Base-by-base conservation (phyloP, 2,888 invertebrate genomes). In the Dynastes tityus region DNA sequence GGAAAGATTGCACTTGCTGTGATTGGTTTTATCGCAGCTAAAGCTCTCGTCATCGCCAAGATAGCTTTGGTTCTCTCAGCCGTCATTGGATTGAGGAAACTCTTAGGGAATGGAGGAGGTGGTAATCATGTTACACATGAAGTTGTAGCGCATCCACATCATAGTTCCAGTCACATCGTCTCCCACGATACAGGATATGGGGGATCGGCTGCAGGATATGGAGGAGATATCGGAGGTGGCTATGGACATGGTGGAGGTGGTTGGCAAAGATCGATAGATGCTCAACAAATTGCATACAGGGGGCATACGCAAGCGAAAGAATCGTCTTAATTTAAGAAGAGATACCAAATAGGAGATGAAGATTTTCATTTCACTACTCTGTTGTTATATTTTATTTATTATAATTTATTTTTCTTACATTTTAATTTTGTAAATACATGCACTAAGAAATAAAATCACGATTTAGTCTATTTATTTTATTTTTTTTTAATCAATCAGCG, bases 51-150 rank as follows among this genome's bases (percentile, higher is more conserved):
- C 83, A 94, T 96, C 70, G 95, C 95, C 81, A 96, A 96, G 86
- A 89, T 96, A 82, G 96, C 96, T 0, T 88, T 96, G 76, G 95
- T 96, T 0, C 89, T 96, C 67, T 95, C 96, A 79, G 95, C 94
- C 82, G 95, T 96, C 84, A 95, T 96, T 83, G 96, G 96, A 2
- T 90, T 96, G 87, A 96, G 96, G 91, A 96, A 96, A 85, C 91
- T 96, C 40, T 90, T 96, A 6, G 93, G 94, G 27, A 91, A 93
- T 1, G 91, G 91, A 40, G 91, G 92, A 9, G 87, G 88, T 8
- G 91, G 92, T 78, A 91, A 91, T 9, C 89, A 90, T 83, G 93
- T 94, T 78, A 91, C 93, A 74, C 93, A 94, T 84, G 94, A 94
- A 84, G 89, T 88, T 79, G 94, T 94, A 63, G 92, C 95, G 3